Conservation (phyloP, 2,113 vertebrate species). For the Arvicanthis niloticus region DNA sequence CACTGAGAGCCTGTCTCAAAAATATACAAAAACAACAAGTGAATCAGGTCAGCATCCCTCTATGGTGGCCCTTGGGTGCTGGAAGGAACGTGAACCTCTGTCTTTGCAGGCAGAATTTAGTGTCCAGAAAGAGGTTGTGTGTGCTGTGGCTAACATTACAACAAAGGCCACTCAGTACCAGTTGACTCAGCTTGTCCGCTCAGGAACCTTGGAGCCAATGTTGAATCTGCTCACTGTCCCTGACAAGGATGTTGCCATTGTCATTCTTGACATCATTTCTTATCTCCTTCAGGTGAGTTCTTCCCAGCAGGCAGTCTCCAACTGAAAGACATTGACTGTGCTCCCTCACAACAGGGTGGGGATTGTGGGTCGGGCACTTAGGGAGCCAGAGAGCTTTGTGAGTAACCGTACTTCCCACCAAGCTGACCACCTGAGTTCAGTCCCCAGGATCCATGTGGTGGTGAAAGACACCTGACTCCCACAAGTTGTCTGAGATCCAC, state of each 20-base stretch:
- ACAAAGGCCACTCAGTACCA: constrained; percentile 92
- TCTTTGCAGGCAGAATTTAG: constrained; percentile 92
- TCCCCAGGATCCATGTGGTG: background rate
- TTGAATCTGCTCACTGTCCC: constrained; percentile 90
- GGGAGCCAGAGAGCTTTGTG: background rate
- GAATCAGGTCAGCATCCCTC: no score
- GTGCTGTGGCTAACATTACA: constrained; percentile 93
- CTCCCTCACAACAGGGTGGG: background rate
- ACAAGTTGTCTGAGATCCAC: background rate
- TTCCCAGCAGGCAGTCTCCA: background rate
- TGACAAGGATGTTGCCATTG: constrained; percentile 90
- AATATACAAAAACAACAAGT: no score
- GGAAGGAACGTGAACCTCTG: background rate
- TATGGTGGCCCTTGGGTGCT: background rate
- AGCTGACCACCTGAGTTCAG: background rate
- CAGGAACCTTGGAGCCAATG: constrained; percentile 92
- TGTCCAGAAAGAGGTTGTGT: constrained; percentile 93
- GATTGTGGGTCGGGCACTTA: accelerated
- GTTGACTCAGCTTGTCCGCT: constrained; percentile 89
- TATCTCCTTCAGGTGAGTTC: constrained; percentile 92
- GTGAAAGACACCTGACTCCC: background rate
- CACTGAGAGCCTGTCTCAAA: no score
- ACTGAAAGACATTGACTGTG: background rate
- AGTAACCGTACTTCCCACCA: background rate
- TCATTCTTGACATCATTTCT: constrained; percentile 91